Evolutionary conservation across 2,888 invertebrate species (phyloP), one percentile per base, ranked within the genome.

Genomic region (Amphipyra berbera): DNA sequence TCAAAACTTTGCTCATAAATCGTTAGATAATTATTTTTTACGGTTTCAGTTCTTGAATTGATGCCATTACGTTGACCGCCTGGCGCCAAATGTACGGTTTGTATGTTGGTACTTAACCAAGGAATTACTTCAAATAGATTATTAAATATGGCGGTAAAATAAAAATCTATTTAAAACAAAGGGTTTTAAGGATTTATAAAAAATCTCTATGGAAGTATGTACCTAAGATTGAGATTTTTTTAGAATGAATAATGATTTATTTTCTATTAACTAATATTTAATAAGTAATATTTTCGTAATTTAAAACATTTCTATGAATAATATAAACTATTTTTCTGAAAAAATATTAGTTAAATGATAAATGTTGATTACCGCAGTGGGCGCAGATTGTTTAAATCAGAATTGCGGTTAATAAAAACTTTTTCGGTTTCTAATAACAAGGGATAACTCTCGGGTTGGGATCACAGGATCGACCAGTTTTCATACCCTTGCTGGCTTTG

Each of bases 1-100:
- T 81, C 73, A 79, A 81, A 93, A 93, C 84, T 93, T 93, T 87
- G 59, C 76, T 79, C 89, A 89, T 93, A 92, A 93, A 82, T 90
- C 81, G 82, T 83, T 75, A 85, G 88, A 90, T 91, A 88, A 90
- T 88, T 85, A 86, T 87, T 88, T 89, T 87, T 87, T 82, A 82
- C 75, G 70, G 64, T 81, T 79, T 73, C 66, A 73, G 60, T 64
- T 65, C 66, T 63, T 63, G 61, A 75, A 80, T 74, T 80, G 73
- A 78, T 65, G 67, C 44, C 33, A 63, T 57, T 70, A 62, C 40
- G 50, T 57, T 63, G 45, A 76, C 63, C 72, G 59, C 56, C 48
- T 60, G 57, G 13, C 50, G 33, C 57, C 42, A 57, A 70, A 67
- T 63, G 57, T 65, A 56, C 38, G 42, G 15, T 68, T 44, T 45